Percentiles rank a stretch among this genome's conserved stretches.
Evolutionary conservation across 2,797 vertebrate species (phyloP).

Genomic region (Melanotaenia boesemani): DNA sequence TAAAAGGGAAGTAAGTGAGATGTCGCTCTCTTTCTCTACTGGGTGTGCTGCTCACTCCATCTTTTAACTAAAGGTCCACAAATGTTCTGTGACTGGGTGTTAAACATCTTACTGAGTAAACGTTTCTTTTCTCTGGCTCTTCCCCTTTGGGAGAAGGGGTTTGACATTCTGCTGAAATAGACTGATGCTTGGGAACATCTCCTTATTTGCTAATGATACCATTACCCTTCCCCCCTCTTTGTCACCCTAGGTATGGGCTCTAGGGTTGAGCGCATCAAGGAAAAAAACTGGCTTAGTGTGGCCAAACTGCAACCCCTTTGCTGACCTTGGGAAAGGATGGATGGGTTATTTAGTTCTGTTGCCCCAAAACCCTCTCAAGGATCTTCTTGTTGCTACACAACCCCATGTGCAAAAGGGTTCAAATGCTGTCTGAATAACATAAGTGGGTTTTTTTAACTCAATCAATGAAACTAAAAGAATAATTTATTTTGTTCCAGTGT

Average conservation of each 20-base stretch:
- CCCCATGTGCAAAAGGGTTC: background rate
- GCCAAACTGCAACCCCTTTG: slow-evolving; percentile 43
- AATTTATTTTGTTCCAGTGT: background rate
- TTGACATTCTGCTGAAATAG: slow-evolving; percentile 60
- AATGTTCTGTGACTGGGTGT: slow-evolving; percentile 44
- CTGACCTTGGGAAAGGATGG: slow-evolving; percentile 63
- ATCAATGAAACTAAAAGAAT: background rate
- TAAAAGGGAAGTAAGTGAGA: slow-evolving; percentile 44
- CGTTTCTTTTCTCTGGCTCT: slow-evolving; percentile 57
- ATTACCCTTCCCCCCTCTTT: slow-evolving; percentile 61
- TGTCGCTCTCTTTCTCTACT: slow-evolving; percentile 29
- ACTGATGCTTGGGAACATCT: slow-evolving; percentile 44
- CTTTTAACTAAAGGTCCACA: slow-evolving; percentile 62
- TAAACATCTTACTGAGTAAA: slow-evolving; percentile 56
- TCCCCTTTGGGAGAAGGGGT: slow-evolving; percentile 49
- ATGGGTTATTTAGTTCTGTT: slow-evolving; percentile 31
- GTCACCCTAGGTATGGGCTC: slow-evolving; percentile 61
- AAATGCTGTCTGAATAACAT: background rate
- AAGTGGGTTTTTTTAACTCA: background rate
- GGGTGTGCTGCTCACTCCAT: slow-evolving; percentile 32
- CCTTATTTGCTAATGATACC: slow-evolving; percentile 62
- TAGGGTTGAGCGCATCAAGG: slow-evolving; percentile 42
- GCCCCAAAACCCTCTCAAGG: slow-evolving; percentile 24
- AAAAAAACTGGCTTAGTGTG: slow-evolving; percentile 51
- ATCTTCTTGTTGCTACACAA: background rate